These are phyloP conservation scores for Napeogenes sylphis DNA, from an alignment of 2,888 invertebrate species.

Conservation along the genomic window DNA sequence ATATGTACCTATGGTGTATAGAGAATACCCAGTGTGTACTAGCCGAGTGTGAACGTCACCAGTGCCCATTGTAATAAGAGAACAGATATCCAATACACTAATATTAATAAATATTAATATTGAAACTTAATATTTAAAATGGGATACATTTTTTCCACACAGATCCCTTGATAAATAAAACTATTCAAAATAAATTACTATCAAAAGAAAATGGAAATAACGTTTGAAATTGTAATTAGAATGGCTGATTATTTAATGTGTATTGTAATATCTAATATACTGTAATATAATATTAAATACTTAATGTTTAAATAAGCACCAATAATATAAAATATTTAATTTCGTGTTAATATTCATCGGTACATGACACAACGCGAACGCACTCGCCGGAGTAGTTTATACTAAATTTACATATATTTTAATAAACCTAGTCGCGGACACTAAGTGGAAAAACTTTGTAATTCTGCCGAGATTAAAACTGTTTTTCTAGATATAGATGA, in stretches of 20 bases:
- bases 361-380: slow-evolving; percentile 44
- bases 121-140: no score
- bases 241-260: no score
- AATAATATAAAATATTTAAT: no score
- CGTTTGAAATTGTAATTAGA: no score
- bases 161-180: no score
- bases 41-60: slow-evolving; percentile 42
- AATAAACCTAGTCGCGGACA: slow-evolving; percentile 49
- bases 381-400: slow-evolving; percentile 43
- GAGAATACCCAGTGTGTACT: slow-evolving; percentile 51
- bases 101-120: slow-evolving; percentile 4
- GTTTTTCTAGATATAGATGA: slow-evolving; percentile 24
- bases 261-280: no score
- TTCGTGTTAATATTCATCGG: neutral
- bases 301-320: no score
- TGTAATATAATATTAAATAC: no score
- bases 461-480: slow-evolving; percentile 47
- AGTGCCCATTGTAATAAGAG: slow-evolving; percentile 47
- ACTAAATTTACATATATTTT: slow-evolving; percentile 66
- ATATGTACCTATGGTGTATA: slow-evolving; percentile 61
- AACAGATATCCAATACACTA: slow-evolving; percentile 6
- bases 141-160: no score
- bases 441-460: slow-evolving; percentile 55
- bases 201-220: no score
- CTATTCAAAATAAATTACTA: no score